Conservation (phyloP, 2,797 vertebrate genomes). For the Huso huso region DNA sequence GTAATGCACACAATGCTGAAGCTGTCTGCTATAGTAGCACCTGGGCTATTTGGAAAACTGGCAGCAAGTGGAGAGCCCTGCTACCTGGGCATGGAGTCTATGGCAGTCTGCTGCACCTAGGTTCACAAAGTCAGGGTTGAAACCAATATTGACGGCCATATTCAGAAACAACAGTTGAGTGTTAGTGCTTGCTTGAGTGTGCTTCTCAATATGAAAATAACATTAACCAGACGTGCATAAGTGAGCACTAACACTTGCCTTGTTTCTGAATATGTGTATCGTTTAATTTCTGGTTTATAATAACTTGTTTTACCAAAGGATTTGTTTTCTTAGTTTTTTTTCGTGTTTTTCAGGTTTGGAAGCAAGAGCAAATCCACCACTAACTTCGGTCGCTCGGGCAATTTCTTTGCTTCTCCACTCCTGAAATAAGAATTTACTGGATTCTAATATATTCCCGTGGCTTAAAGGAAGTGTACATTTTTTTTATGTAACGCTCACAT, state of each 20-base stretch:
- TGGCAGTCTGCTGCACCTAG: no score
- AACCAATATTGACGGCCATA: no score
- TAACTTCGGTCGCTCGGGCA: conserved; percentile 67
- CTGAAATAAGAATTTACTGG: conserved; percentile 60
- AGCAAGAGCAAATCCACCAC: conserved; percentile 80
- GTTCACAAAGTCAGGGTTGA: no score
- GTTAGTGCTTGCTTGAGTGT: no score
- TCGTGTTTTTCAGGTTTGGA: conserved; percentile 66
- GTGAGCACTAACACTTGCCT: no score
- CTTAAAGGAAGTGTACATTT: neutral
- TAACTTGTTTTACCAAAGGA: neutral
- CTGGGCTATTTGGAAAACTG: no score
- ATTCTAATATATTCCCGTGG: no score
- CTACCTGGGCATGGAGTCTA: no score
- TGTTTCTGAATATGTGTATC: neutral
- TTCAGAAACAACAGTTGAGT: no score
- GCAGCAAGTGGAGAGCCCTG: no score
- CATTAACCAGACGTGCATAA: no score
- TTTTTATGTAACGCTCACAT: conserved; percentile 6
- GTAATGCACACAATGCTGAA: conserved; percentile 16
- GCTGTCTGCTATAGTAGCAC: conserved; percentile 3
- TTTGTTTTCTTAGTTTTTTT: neutral
- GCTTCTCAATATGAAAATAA: no score
- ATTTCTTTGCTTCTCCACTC: conserved; percentile 85
- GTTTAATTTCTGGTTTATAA: neutral